Evolutionary conservation across 2,797 vertebrate genomes (phyloP), one percentile per base, ranked within the genome.

Genomic region (Odontamblyopus lacepedii): DNA sequence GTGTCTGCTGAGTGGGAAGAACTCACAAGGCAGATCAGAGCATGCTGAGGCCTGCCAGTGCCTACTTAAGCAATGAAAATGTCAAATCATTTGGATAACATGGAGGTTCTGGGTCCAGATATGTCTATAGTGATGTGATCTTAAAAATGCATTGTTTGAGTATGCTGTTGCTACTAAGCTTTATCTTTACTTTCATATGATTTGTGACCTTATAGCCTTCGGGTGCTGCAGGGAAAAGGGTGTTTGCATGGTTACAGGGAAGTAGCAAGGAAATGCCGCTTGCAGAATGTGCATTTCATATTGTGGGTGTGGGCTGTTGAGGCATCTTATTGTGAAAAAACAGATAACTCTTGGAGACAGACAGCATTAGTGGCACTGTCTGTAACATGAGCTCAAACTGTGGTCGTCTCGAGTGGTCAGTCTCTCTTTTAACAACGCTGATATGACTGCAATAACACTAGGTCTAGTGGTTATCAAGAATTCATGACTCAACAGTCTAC

Each of bases 31-130:
- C 50, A 57, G 23, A 76, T 53, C 57, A 1, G 63, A 66, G 77
- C 88, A 84, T 35, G 91, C 85, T 82, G 83, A 71, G 75, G 85
- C 89, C 76, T 88, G 91, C n/a, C n/a, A n/a, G n/a, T n/a, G n/a
- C 64, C 74, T 74, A 62, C 32, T 55, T 68, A 72, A 44, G 11
- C 16, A 16, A 16, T 57, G 61, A 48, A 78, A 73, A 75, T 69
- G 60, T 51, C n/a, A 50, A 18, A 32, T 30, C 12, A 56, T 15
- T 51, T 35, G 18, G 7, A 44, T 64, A 60, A 23, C 11, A 9
- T 0, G 59, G 74, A 6, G 9, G 35, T 69, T 73, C 62, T 59
- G 11, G 50, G 44, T 26, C 65, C 62, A 62, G 70, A 71, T 59
- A 7, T 15, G 53, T 23, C 3, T 66, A 23, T 62, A 55, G 60